phyloP scores from a whole-genome alignment of 2,888 invertebrate species.

The Phaedon cochleariae region DNA sequence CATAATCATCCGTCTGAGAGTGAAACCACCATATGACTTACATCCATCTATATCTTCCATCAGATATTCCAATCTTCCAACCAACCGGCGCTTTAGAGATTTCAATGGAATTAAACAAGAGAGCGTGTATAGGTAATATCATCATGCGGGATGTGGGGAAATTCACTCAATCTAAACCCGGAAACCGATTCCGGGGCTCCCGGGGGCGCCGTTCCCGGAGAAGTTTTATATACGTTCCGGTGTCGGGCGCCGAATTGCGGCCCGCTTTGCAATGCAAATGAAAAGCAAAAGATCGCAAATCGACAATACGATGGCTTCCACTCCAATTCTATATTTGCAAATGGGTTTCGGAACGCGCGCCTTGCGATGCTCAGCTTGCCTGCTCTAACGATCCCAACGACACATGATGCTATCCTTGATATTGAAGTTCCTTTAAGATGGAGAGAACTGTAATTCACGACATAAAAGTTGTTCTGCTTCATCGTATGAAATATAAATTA shows the following conservation, averaged over 20 bases:
- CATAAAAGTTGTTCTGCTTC: no score
- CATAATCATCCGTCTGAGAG: no score
- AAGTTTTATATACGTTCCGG: slow-evolving; percentile 60
- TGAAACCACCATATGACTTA: background rate
- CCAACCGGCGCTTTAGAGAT: slow-evolving; percentile 55
- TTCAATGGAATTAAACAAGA: slow-evolving; percentile 60
- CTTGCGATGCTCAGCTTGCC: slow-evolving; percentile 1
- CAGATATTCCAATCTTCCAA: slow-evolving; percentile 17
- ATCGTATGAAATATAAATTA: no score
- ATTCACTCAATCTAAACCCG: slow-evolving; percentile 63
- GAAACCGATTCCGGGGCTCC: slow-evolving; percentile 61
- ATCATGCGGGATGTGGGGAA: slow-evolving; percentile 59
- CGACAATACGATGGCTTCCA: slow-evolving; percentile 60
- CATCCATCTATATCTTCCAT: background rate
- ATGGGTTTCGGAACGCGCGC: slow-evolving; percentile 55
- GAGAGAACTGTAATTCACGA: background rate
- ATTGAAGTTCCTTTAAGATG: background rate
- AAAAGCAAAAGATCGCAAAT: slow-evolving; percentile 63
- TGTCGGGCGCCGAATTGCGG: slow-evolving; percentile 59
- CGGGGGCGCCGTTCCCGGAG: slow-evolving; percentile 59
- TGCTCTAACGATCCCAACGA: slow-evolving; percentile 35
- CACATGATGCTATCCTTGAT: slow-evolving; percentile 23
- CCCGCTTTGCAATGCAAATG: slow-evolving; percentile 63
- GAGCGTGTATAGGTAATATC: slow-evolving; percentile 59
- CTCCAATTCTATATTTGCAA: slow-evolving; percentile 59